A percentile compares a stretch with the other conserved stretches of the same genome.
Evolutionary conservation across 2,113 vertebrate species (phyloP).

Genomic region (Syngnathoides biaculeatus): DNA sequence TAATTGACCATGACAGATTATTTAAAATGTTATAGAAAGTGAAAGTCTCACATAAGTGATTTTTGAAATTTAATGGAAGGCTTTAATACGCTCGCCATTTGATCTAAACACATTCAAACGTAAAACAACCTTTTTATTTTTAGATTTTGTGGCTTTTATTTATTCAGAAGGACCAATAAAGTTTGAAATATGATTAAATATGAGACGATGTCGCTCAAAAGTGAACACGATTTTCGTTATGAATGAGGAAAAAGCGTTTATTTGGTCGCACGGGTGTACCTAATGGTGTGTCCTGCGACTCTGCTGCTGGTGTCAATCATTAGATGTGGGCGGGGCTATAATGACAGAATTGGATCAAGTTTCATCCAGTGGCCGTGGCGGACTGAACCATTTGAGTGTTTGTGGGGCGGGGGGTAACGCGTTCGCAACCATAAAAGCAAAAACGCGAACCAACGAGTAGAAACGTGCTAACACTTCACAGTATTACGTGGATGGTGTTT

Average conservation of each 20-base stretch:
- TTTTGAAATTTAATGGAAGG: no score
- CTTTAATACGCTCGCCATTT: no score
- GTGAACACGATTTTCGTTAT: no score
- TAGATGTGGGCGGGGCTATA: conserved; percentile 2
- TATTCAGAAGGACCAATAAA: no score
- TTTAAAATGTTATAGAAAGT: no score
- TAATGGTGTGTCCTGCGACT: background rate
- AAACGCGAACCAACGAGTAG: fast-evolving
- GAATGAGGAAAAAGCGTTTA: background rate
- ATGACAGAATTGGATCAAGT: conserved; percentile 45
- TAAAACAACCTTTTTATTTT: no score
- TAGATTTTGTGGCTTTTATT: no score
- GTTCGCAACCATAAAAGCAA: background rate
- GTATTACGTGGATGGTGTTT: fast-evolving
- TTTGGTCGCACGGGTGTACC: background rate
- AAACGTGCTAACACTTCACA: background rate
- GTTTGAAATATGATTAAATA: no score
- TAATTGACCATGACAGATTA: no score
- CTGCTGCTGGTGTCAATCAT: conserved; percentile 18
- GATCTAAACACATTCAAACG: no score
- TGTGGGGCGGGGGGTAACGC: background rate
- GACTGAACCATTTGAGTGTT: conserved; percentile 33
- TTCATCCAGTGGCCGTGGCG: conserved; percentile 42
- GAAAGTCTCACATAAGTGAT: no score
- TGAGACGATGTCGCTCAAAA: no score